A percentile compares a stretch with the other conserved stretches of the same genome.
Conservation (phyloP, 2,113 vertebrate species). For the Engystomops pustulosus region DNA sequence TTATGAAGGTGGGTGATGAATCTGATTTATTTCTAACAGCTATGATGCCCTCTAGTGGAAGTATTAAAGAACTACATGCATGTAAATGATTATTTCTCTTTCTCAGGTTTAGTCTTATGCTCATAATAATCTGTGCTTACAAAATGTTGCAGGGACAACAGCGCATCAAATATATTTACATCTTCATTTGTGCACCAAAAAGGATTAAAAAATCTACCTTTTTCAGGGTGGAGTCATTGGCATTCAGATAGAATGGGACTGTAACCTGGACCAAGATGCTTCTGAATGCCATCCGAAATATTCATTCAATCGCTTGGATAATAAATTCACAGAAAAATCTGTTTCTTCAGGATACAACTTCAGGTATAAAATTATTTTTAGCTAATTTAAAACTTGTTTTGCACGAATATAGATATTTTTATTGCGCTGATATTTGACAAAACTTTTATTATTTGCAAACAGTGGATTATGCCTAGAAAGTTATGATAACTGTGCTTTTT, state of each 20-base stretch:
- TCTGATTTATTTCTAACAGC: too few relatives aligned
- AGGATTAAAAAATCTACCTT: background rate
- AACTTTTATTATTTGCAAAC: too few relatives aligned
- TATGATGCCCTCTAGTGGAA: background rate
- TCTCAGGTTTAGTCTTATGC: too few relatives aligned
- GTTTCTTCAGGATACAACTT: conserved; percentile 93
- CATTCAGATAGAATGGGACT: conserved; percentile 92
- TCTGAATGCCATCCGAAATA: conserved; percentile 88
- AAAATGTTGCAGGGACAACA: background rate
- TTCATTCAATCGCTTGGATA: conserved; percentile 89
- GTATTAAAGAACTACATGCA: background rate
- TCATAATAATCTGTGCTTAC: background rate
- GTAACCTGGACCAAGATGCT: conserved; percentile 87
- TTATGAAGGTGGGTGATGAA: background rate
- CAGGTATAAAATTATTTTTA: conserved; percentile 78
- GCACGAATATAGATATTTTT: background rate
- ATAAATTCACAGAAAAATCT: conserved; percentile 72
- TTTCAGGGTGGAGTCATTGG: conserved; percentile 90
- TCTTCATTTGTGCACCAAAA: too few relatives aligned
- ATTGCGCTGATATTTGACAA: too few relatives aligned
- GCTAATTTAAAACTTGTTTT: background rate
- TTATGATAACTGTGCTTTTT: too few relatives aligned
- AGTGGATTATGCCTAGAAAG: too few relatives aligned
- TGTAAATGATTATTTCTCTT: background rate
- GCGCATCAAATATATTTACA: too few relatives aligned